Conservation (phyloP, 2,888 invertebrate species). For the Pogonocherus hispidulus region DNA sequence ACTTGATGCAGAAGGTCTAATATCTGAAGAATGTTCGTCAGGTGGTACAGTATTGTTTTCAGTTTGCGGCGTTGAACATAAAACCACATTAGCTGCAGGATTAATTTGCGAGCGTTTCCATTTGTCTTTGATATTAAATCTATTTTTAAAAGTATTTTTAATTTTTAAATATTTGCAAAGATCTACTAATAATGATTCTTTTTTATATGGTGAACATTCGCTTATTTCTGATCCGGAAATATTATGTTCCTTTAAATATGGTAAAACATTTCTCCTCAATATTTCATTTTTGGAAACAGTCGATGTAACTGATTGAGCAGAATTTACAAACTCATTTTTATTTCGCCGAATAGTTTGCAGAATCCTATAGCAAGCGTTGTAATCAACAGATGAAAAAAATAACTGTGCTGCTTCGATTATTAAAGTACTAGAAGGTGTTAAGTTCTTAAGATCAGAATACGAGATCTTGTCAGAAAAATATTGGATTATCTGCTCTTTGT, state of each 20-base stretch:
- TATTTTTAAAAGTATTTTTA: neutral
- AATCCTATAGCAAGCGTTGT: neutral
- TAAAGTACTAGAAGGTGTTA: constrained; percentile 1
- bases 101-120: neutral
- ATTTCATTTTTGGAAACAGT: neutral
- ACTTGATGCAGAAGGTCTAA: neutral
- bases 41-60: neutral
- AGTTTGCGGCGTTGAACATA: neutral
- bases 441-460: neutral
- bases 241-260: neutral
- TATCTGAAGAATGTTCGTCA: neutral
- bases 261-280: neutral
- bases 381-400: neutral
- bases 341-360: neutral
- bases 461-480: neutral
- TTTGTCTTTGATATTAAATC: neutral
- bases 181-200: neutral
- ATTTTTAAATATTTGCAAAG: neutral
- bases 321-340: neutral
- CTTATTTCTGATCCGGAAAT: neutral
- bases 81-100: neutral
- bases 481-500: neutral
- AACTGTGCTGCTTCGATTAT: neutral
- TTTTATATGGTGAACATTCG: neutral
- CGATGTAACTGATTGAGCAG: neutral